A percentile compares a stretch with the other conserved stretches of the same genome.
phyloP scores from a whole-genome alignment of 2,797 vertebrate genomes.

The Aldrovandia affinis region DNA sequence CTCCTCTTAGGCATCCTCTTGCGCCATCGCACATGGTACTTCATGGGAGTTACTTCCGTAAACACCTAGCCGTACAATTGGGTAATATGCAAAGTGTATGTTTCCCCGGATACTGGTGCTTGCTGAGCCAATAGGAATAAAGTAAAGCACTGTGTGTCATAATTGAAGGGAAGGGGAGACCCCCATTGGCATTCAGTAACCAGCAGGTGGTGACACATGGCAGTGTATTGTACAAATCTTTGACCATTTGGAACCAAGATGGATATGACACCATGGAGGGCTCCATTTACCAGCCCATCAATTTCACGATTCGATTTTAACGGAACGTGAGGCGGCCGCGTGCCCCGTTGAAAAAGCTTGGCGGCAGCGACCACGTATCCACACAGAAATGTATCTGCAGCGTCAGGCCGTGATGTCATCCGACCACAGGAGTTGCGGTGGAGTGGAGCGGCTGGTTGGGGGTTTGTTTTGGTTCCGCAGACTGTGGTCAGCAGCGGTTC shows the following conservation, averaged over 20 bases:
- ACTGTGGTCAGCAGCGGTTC: slow-evolving; percentile 61
- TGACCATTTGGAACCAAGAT: slow-evolving; percentile 69
- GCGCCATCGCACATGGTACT: not conserved
- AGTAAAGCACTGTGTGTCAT: not conserved
- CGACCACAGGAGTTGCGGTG: slow-evolving; percentile 37
- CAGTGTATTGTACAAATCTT: slow-evolving; percentile 60
- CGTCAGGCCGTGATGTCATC: slow-evolving; percentile 50
- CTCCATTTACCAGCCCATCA: not conserved
- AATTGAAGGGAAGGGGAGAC: slow-evolving; percentile 31
- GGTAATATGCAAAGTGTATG: not conserved
- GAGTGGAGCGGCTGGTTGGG: slow-evolving; percentile 44
- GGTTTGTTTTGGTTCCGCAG: slow-evolving; percentile 68
- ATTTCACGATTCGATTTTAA: not conserved
- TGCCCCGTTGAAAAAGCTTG: not conserved
- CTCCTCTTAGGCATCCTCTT: not conserved
- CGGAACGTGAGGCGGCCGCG: not conserved
- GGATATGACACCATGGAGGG: slow-evolving; percentile 12
- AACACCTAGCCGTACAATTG: not conserved
- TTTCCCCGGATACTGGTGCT: not conserved
- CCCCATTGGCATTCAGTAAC: slow-evolving; percentile 64
- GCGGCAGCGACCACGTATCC: not conserved
- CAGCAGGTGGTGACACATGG: slow-evolving; percentile 80
- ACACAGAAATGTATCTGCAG: slow-evolving; percentile 46
- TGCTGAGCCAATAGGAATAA: not conserved
- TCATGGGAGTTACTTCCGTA: not conserved